Percentiles rank a stretch among this genome's conserved stretches.
phyloP scores from a whole-genome alignment of 2,888 invertebrate genomes.

The Anthrax anthrax region DNA sequence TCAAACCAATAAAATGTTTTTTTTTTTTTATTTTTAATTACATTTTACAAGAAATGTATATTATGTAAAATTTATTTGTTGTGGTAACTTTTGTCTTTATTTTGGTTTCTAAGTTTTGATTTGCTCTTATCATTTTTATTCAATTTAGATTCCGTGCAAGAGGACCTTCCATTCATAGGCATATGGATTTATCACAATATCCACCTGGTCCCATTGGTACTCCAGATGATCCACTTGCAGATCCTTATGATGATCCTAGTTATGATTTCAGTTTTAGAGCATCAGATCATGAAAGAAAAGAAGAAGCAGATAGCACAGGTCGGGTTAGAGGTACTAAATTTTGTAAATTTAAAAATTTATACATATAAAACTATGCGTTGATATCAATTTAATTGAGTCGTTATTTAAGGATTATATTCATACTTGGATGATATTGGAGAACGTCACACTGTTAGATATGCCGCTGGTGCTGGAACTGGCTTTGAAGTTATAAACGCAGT shows the following conservation, averaged over 20 bases:
- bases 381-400: no score
- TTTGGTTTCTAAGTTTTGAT: no score
- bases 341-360: not conserved
- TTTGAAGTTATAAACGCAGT: slow-evolving; percentile 62
- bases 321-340: slow-evolving; percentile 45
- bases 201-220: slow-evolving; percentile 50
- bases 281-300: slow-evolving; percentile 50
- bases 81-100: no score
- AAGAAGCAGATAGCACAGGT: slow-evolving; percentile 47
- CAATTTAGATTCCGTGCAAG: slow-evolving; percentile 48
- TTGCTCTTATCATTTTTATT: not conserved
- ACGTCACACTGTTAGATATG: slow-evolving; percentile 58
- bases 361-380: no score
- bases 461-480: slow-evolving; percentile 60
- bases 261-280: slow-evolving; percentile 56
- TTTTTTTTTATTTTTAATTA: no score
- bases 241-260: slow-evolving; percentile 63
- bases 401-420: slow-evolving; percentile 54
- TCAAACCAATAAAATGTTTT: no score
- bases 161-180: slow-evolving; percentile 58
- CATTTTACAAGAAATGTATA: no score
- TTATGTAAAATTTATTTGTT: no score
- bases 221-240: slow-evolving; percentile 56
- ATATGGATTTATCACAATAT: slow-evolving; percentile 54
- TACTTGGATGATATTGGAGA: slow-evolving; percentile 64